These are phyloP conservation scores for Globicephala melas DNA, from an alignment of 2,113 vertebrate genomes.

Conservation along the genomic window DNA sequence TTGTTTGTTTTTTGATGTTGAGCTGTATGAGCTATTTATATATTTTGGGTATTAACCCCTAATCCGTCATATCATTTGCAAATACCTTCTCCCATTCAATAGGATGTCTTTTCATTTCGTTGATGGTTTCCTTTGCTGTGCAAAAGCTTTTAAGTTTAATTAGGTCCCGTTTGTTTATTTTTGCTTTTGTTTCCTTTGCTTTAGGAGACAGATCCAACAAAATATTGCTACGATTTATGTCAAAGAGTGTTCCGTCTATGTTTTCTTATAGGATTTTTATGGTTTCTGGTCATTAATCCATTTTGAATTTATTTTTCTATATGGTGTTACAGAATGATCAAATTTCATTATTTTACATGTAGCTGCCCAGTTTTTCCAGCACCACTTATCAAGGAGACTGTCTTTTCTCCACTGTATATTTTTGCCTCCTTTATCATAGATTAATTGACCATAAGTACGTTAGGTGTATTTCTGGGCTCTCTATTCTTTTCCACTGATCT, in stretches of 20 bases:
- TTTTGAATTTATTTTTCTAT: not conserved
- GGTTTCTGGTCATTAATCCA: not conserved
- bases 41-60: not conserved
- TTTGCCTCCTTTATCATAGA: too few species aligned
- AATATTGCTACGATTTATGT: too few species aligned
- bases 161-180: not conserved
- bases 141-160: not conserved
- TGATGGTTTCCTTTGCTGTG: not conserved
- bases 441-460: too few species aligned
- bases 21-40: not conserved
- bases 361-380: not conserved
- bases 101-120: not conserved
- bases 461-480: too few species aligned
- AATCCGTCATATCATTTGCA: not conserved
- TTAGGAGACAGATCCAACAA: too few species aligned
- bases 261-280: not conserved
- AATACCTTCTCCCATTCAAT: not conserved
- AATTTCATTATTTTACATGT: not conserved
- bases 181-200: too few species aligned
- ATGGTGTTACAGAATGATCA: not conserved
- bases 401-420: too few species aligned
- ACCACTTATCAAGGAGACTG: not conserved
- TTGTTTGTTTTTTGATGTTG: not conserved
- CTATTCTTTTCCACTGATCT: too few species aligned
- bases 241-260: not conserved